A percentile compares a stretch with the other conserved stretches of the same genome.
phyloP scores from a whole-genome alignment of 2,888 invertebrate species.

The Agonopterix alstromeriana region DNA sequence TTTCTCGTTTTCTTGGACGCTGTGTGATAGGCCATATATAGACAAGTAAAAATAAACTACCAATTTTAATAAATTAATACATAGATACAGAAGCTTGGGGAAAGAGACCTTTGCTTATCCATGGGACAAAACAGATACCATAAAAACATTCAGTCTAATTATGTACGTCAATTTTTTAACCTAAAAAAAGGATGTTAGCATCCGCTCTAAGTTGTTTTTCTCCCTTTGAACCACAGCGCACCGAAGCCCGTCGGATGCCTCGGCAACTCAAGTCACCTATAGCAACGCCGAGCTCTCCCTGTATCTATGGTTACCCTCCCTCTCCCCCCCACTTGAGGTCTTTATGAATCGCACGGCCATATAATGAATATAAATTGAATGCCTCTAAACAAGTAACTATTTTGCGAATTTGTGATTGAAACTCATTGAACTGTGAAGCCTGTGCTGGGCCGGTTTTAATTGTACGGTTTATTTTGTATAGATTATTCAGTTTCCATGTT shows the following conservation, averaged over 20 bases:
- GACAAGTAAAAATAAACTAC: too few species aligned
- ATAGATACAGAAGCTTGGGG: too few species aligned
- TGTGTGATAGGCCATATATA: too few species aligned
- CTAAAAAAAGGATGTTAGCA: neutral
- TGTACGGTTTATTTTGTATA: conserved; percentile 19
- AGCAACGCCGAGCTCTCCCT: conserved; percentile 40
- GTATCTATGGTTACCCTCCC: conserved; percentile 55
- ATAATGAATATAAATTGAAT: conserved; percentile 45
- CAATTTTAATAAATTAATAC: too few species aligned
- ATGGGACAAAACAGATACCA: too few species aligned
- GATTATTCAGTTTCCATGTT: neutral
- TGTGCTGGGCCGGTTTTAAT: conserved; percentile 25
- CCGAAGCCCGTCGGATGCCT: conserved; percentile 26
- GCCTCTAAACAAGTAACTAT: conserved; percentile 36
- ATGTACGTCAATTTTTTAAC: too few species aligned
- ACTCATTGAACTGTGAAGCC: conserved; percentile 26
- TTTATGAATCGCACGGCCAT: conserved; percentile 50
- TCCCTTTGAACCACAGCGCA: conserved; percentile 2
- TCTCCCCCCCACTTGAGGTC: conserved; percentile 43
- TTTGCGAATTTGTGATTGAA: conserved; percentile 30
- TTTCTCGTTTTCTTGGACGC: too few species aligned
- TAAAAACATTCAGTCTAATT: too few species aligned
- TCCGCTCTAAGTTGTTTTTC: conserved; percentile 1
- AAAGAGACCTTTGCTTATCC: too few species aligned
- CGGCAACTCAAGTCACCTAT: conserved; percentile 58